A percentile compares a stretch with the other conserved stretches of the same genome.
Evolutionary conservation across 2,888 invertebrate genomes (phyloP).

Genomic region (Zhengitettix transpicula): DNA sequence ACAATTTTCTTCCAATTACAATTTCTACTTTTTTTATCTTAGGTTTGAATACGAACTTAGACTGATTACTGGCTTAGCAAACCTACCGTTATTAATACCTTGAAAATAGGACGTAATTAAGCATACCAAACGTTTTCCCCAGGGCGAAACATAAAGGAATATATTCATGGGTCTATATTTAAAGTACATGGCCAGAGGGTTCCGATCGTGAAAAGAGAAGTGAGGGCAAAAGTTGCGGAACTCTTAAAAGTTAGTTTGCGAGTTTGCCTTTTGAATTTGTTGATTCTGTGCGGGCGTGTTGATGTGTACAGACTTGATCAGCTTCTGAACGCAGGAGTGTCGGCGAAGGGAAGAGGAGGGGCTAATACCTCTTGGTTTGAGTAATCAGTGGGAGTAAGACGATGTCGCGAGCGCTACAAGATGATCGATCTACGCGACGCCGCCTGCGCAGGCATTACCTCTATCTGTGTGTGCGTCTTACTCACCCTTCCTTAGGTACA

Average conservation of each 20-base stretch:
- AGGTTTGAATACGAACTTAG: no score
- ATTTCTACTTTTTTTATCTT: no score
- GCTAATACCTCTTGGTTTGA: neutral
- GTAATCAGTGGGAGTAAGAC: neutral
- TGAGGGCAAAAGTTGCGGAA: neutral
- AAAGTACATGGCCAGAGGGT: neutral
- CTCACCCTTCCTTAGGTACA: neutral
- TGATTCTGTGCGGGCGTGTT: neutral
- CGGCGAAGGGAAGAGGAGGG: neutral
- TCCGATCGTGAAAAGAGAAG: neutral
- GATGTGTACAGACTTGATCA: neutral
- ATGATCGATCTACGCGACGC: neutral
- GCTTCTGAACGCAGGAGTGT: neutral
- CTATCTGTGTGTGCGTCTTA: neutral
- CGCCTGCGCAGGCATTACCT: neutral
- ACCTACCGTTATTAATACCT: no score
- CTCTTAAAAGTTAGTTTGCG: neutral
- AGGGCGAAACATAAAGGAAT: neutral
- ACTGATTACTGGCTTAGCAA: no score
- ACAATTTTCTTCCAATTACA: no score
- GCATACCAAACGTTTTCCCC: no score
- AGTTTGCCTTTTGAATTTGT: neutral
- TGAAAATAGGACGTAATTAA: no score
- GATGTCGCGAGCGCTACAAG: neutral
- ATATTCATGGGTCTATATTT: neutral